phyloP scores from a whole-genome alignment of 2,797 vertebrate genomes.

The Macropodus opercularis region DNA sequence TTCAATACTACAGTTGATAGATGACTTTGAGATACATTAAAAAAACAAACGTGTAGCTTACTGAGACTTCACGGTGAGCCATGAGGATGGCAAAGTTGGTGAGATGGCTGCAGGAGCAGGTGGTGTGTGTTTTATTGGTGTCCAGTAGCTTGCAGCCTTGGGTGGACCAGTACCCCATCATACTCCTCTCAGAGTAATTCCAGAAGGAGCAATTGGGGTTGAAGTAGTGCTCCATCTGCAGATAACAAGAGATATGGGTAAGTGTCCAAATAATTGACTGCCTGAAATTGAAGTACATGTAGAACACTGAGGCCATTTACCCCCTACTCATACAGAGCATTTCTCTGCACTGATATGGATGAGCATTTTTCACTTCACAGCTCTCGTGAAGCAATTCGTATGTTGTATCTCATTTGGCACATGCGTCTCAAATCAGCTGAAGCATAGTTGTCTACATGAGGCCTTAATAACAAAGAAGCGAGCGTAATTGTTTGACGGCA shows the following conservation, averaged over 20 bases:
- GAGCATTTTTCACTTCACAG: conserved; percentile 74
- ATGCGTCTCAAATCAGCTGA: conserved; percentile 76
- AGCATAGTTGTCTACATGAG: conserved; percentile 74
- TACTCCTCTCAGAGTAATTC: conserved; percentile 99
- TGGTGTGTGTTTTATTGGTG: conserved; percentile 96
- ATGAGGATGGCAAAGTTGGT: conserved; percentile 99
- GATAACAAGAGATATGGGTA: conserved; percentile 79
- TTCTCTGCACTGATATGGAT: conserved; percentile 66
- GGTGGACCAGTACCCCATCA: conserved; percentile 99
- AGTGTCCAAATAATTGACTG: conserved; percentile 82
- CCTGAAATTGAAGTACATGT: conserved; percentile 76
- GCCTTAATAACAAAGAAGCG: conserved; percentile 79
- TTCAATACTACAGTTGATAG: neutral
- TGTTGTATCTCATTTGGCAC: conserved; percentile 78
- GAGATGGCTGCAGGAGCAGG: conserved; percentile 96
- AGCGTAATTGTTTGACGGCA: conserved; percentile 83
- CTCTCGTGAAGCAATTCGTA: conserved; percentile 75
- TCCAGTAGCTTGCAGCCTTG: conserved; percentile 98
- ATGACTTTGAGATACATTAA: conserved; percentile 9
- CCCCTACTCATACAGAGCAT: conserved; percentile 77
- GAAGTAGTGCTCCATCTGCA: conserved; percentile 97
- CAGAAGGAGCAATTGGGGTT: conserved; percentile 99
- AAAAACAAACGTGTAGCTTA: conserved; percentile 68
- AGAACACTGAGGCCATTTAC: conserved; percentile 79
- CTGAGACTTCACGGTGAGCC: conserved; percentile 92